Evolutionary conservation across 2,888 invertebrate genomes (phyloP), one percentile per base, ranked within the genome.

Genomic region (Entomobrya multifasciata): DNA sequence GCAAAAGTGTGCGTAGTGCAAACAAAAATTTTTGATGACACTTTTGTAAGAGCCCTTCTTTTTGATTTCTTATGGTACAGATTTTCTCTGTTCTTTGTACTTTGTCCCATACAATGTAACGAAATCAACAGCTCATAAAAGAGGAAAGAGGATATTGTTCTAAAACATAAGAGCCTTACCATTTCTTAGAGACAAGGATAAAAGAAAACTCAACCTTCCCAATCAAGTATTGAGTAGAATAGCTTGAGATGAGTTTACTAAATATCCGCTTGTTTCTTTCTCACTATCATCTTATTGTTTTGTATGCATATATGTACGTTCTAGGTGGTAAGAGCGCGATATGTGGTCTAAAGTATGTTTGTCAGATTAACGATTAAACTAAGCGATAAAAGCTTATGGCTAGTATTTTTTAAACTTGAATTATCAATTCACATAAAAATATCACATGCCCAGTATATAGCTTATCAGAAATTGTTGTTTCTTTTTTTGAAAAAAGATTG

Each of bases 191-290:
- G 65, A 3, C 36, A 41, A 44, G 62, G 6, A 30, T 15, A 60
- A 36, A 36, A 65, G 36, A 22, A 74, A 82, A 27, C 70, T 60
- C 60, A 82, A 74, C 27, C 3, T 3, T 20, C n/a, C 15, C 25
- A 82, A 72, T 72, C 57, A 72, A 70, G 67, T 70, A 30, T 67
- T 49, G 27, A 80, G 52, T 52, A 22, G 72, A 30, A 52, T 49
- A 52, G 72, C 41, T 57, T 20, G 72, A 15, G 74, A 74, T 65
- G 82, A 82, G 62, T 82, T 74, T 82, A 49, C 47, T 49, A 62
- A 74, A 82, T 82, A 82, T 82, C 74, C 74, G 62, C 49, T 62
- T 62, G 36, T 36, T 36, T 36, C 36, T 36, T 36, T 36, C 36
- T 36, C 36, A 11, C 13, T n/a, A 22, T 25, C 25, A 62, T 11